A percentile compares a stretch with the other conserved stretches of the same genome.
Evolutionary conservation across 2,113 vertebrate genomes (phyloP).

Genomic region (Climacteris rufus): DNA sequence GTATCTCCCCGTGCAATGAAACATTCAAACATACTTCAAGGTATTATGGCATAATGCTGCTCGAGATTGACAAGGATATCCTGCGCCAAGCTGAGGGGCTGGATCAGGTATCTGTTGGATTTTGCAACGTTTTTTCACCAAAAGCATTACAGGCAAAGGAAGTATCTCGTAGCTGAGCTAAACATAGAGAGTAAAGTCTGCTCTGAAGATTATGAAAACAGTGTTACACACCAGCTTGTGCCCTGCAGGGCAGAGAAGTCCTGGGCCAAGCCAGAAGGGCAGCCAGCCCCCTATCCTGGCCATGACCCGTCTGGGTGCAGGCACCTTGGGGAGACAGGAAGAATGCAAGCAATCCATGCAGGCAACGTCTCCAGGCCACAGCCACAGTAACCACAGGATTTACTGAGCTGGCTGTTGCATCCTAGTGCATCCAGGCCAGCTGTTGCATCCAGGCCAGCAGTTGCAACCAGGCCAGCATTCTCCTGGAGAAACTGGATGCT

Average conservation of each 20-base stretch:
- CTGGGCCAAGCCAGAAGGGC: background rate
- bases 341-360: rapidly evolving
- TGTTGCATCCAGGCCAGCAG: background rate
- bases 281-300: background rate
- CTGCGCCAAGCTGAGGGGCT: background rate
- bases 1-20: background rate
- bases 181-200: background rate
- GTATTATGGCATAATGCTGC: background rate
- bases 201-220: background rate
- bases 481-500: background rate
- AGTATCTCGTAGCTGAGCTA: background rate
- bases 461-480: background rate
- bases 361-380: background rate
- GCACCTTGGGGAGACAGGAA: rapidly evolving
- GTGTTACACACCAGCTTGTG: background rate
- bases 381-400: rapidly evolving
- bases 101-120: background rate
- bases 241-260: background rate
- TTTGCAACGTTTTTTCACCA: background rate
- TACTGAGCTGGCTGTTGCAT: background rate
- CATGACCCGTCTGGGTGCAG: rapidly evolving
- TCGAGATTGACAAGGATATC: background rate
- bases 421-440: background rate
- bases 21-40: background rate
- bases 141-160: background rate